These are phyloP conservation scores for Antitype chi DNA, from an alignment of 2,888 invertebrate genomes.

Conservation along the genomic window DNA sequence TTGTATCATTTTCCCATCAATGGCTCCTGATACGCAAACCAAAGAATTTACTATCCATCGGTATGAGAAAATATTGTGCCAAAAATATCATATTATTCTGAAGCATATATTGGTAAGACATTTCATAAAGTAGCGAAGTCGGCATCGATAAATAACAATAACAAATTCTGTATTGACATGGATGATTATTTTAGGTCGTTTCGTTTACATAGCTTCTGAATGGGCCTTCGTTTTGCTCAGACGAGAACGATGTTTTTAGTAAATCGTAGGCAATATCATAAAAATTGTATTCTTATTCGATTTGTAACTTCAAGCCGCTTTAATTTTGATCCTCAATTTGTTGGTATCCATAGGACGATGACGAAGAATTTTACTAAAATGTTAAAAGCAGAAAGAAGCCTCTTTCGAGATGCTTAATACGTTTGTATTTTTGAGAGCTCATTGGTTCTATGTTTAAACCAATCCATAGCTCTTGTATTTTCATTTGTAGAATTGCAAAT, in stretches of 20 bases:
- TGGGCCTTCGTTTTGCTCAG: constrained; percentile 18
- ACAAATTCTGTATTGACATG: constrained; percentile 42
- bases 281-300: not conserved
- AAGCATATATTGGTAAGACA: constrained; percentile 37
- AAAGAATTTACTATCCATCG: not conserved
- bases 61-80: constrained; percentile 28
- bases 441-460: not conserved
- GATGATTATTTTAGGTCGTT: constrained; percentile 48
- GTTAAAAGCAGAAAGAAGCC: not conserved
- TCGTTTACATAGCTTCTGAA: constrained; percentile 37
- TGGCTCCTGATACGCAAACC: constrained; percentile 12
- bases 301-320: not conserved
- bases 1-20: constrained; percentile 56
- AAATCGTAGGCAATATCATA: constrained; percentile 19
- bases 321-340: constrained; percentile 1
- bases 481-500: not conserved
- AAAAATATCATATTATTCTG: constrained; percentile 39
- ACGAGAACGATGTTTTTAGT: constrained; percentile 7
- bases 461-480: not conserved
- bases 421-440: not conserved
- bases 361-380: not conserved
- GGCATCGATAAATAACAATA: constrained; percentile 57
- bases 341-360: not conserved
- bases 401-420: not conserved
- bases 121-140: constrained; percentile 43